These are phyloP conservation scores for Thalassoma bifasciatum DNA, from an alignment of 2,113 vertebrate genomes.

Conservation along the genomic window DNA sequence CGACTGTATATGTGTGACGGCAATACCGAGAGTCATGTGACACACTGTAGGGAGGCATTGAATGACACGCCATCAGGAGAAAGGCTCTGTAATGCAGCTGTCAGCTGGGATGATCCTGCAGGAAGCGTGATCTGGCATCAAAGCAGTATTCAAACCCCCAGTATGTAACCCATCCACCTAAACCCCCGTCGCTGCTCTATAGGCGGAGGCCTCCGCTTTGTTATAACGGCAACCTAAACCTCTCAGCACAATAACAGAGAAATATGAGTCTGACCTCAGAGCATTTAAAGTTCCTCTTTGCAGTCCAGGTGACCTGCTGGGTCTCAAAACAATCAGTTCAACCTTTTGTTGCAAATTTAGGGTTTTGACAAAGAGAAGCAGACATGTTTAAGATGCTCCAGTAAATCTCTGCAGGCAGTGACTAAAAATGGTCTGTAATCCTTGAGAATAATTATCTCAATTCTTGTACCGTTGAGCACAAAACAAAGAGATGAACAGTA, in stretches of 20 bases:
- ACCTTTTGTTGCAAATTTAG: no score
- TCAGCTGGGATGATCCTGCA: slow-evolving; percentile 41
- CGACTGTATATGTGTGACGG: slow-evolving; percentile 4
- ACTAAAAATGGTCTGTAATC: no score
- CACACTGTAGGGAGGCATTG: neutral
- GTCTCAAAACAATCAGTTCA: no score
- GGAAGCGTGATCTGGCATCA: slow-evolving; percentile 65
- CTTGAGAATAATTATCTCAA: no score
- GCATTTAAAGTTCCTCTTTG: neutral
- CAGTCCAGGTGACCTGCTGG: neutral
- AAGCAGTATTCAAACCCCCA: slow-evolving; percentile 27
- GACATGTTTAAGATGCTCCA: no score
- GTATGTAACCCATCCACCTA: slow-evolving; percentile 53
- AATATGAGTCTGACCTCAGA: slow-evolving; percentile 39
- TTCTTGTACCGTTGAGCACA: no score
- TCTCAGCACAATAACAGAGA: slow-evolving; percentile 32
- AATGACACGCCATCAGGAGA: slow-evolving; percentile 29
- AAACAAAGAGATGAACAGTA: no score
- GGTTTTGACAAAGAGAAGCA: no score
- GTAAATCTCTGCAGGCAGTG: no score
- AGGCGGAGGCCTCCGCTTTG: slow-evolving; percentile 46
- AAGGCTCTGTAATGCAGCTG: slow-evolving; percentile 37
- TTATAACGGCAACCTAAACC: slow-evolving; percentile 44
- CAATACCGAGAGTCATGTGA: slow-evolving; percentile 47
- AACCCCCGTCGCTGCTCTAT: slow-evolving; percentile 25